These are phyloP conservation scores for Oxyteleia sp. DNA, from an alignment of 2,888 invertebrate species.

Conservation along the genomic window DNA sequence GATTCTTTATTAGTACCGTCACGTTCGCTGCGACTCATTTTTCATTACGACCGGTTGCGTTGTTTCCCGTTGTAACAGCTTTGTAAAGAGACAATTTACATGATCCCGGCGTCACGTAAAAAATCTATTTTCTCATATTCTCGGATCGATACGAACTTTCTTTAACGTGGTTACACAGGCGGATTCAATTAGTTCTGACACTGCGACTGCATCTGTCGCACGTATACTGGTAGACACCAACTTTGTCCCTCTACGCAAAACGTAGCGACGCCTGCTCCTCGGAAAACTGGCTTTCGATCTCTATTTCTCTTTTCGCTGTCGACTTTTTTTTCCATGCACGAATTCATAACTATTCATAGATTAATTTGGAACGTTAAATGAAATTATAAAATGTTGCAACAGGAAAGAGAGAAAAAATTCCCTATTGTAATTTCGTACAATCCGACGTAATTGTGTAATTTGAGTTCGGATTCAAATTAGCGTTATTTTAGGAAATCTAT, in stretches of 20 bases:
- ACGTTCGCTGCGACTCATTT: background rate
- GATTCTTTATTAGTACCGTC: background rate
- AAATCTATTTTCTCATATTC: conserved; percentile 13
- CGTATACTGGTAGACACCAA: conserved; percentile 9
- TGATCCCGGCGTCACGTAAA: conserved; percentile 7
- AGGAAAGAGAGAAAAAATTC: background rate
- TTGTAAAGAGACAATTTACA: conserved; percentile 3
- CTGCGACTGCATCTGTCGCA: conserved; percentile 26
- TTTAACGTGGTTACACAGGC: conserved; percentile 28
- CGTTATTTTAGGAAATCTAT: background rate
- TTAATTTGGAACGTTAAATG: background rate
- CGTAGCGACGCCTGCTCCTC: background rate
- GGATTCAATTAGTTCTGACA: conserved; percentile 41
- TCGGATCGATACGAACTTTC: conserved; percentile 32
- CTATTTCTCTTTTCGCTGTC: conserved; percentile 7
- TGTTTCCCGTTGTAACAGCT: background rate
- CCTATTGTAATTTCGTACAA: background rate
- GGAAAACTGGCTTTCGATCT: conserved; percentile 4
- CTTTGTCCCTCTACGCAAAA: conserved; percentile 23
- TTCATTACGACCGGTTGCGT: background rate
- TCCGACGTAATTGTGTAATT: background rate
- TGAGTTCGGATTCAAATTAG: background rate
- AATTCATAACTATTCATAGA: conserved; percentile 23
- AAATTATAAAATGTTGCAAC: background rate
- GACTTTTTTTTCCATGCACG: background rate